phyloP scores from a whole-genome alignment of 2,888 invertebrate genomes.

The Hedychridium roseum region DNA sequence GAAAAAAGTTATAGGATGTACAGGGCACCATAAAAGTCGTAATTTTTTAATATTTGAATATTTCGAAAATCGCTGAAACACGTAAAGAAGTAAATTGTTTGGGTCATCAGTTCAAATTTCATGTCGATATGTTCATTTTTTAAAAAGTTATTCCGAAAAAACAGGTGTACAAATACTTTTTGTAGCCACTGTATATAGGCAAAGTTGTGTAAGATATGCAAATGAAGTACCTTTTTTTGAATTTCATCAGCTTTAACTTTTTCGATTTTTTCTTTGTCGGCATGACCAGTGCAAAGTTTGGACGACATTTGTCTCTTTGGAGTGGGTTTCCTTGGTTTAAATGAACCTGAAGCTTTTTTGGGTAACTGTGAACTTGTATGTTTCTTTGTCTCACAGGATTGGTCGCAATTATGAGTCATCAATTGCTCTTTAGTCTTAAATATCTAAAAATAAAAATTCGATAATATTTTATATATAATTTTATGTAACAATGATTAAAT shows the following conservation, averaged over 20 bases:
- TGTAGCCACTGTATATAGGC: not conserved
- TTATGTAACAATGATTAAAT: too few relatives aligned
- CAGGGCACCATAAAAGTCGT: too few relatives aligned
- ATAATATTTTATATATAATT: too few relatives aligned
- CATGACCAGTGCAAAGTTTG: slow-evolving; percentile 42
- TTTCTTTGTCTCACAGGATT: slow-evolving; percentile 48
- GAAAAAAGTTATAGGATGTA: too few relatives aligned
- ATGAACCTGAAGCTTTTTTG: slow-evolving; percentile 57
- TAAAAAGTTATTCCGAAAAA: too few relatives aligned
- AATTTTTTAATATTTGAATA: too few relatives aligned
- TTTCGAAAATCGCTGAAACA: not conserved
- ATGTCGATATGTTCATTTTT: too few relatives aligned
- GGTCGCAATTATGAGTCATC: slow-evolving; percentile 55
- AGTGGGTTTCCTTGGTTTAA: slow-evolving; percentile 58
- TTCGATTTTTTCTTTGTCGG: slow-evolving; percentile 54
- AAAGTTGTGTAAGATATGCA: not conserved
- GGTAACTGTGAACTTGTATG: slow-evolving; percentile 54
- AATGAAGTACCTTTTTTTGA: slow-evolving; percentile 41
- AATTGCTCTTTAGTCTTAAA: slow-evolving; percentile 59
- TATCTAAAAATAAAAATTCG: slow-evolving; percentile 41
- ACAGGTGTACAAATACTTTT: not conserved
- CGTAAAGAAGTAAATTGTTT: too few relatives aligned
- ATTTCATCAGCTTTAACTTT: slow-evolving; percentile 48
- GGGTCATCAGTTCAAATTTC: too few relatives aligned
- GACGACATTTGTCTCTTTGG: slow-evolving; percentile 55